Conservation (phyloP, 2,888 invertebrate genomes). For the Cryptocephalus moraei region DNA sequence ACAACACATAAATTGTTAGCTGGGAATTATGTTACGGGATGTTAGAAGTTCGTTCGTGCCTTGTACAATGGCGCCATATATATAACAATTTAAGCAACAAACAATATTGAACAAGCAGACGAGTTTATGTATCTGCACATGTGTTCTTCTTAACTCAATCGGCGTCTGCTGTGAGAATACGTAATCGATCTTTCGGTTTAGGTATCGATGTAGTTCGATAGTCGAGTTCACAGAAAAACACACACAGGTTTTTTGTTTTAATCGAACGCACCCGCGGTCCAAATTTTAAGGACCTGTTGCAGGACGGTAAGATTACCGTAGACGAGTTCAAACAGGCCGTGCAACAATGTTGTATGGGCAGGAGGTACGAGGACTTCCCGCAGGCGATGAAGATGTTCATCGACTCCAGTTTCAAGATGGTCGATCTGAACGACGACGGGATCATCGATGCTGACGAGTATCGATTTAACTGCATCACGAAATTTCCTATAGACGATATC, state of each 20-base stretch:
- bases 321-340: slow-evolving; percentile 77
- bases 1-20: no score
- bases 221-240: slow-evolving; percentile 14
- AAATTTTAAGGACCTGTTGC: slow-evolving; percentile 34
- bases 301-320: slow-evolving; percentile 74
- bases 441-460: slow-evolving; percentile 71
- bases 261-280: slow-evolving; percentile 7
- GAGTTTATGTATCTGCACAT: no score
- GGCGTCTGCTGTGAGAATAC: no score
- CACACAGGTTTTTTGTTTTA: slow-evolving; percentile 2
- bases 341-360: slow-evolving; percentile 68
- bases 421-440: slow-evolving; percentile 72
- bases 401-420: slow-evolving; percentile 72
- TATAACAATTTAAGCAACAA: no score
- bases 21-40: no score
- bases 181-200: not conserved
- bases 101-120: no score
- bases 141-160: no score
- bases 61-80: no score
- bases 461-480: slow-evolving; percentile 70
- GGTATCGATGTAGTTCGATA: slow-evolving; percentile 1
- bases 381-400: slow-evolving; percentile 82
- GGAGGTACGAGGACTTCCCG: slow-evolving; percentile 68
- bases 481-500: slow-evolving; percentile 69
- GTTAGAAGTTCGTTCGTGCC: no score